Evolutionary conservation across 2,888 invertebrate species (phyloP).

Genomic region (Pinctada fucata): DNA sequence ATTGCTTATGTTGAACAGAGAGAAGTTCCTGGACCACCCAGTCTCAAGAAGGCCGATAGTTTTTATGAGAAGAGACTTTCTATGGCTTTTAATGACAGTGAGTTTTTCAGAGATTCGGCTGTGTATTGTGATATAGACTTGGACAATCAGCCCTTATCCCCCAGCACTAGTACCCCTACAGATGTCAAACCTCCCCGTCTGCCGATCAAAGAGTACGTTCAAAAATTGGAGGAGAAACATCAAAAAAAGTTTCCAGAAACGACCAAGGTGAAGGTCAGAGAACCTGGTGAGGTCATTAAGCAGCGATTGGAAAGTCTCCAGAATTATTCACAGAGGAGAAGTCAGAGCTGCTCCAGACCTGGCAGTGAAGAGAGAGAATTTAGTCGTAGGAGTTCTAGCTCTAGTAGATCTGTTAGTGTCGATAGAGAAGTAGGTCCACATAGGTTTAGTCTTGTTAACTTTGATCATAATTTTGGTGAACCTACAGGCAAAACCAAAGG

Average conservation of each 20-base stretch:
- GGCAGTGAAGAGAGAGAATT: constrained; percentile 59
- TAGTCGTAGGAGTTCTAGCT: constrained; percentile 42
- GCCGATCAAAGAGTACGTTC: constrained; percentile 66
- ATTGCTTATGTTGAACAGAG: constrained; percentile 4
- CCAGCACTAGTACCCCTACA: constrained; percentile 5
- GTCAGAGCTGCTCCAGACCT: constrained; percentile 31
- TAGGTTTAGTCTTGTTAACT: constrained; percentile 25
- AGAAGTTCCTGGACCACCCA: constrained; percentile 16
- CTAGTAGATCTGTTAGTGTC: constrained; percentile 56
- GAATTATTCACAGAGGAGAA: constrained; percentile 45
- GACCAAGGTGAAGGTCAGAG: constrained; percentile 57
- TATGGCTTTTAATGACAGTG: constrained; percentile 79
- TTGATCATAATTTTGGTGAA: background rate
- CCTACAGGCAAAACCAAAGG: background rate
- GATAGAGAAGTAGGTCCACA: constrained; percentile 50
- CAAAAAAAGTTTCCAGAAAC: constrained; percentile 48
- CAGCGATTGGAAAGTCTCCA: constrained; percentile 65
- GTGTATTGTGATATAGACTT: constrained; percentile 84
- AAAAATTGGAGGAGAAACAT: constrained; percentile 63
- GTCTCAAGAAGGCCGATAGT: constrained; percentile 49
- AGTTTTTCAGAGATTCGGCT: constrained; percentile 88
- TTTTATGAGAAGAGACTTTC: constrained; percentile 77
- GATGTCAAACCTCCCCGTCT: constrained; percentile 41
- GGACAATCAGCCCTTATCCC: constrained; percentile 40
- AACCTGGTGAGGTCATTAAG: constrained; percentile 65